Conservation (phyloP, 2,888 invertebrate genomes). For the Empis stercorea region DNA sequence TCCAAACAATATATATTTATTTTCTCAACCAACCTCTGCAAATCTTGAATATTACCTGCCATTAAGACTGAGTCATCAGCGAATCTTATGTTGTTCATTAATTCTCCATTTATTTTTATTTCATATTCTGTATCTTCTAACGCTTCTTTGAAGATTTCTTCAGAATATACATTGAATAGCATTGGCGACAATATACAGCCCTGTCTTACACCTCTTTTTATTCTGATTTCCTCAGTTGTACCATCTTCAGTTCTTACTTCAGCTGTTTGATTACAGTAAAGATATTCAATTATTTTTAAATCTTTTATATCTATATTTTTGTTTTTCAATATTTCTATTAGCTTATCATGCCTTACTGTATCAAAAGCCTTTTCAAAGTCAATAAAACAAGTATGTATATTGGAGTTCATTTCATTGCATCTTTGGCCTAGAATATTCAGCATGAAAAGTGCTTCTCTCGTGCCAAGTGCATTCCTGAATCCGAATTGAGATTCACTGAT, state of each 20-base stretch:
- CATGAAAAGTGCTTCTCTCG: too few species aligned
- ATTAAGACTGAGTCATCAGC: background rate
- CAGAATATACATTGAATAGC: slow-evolving; percentile 3
- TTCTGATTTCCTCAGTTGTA: background rate
- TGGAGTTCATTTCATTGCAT: too few species aligned
- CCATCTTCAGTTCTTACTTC: background rate
- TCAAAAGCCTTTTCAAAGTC: background rate
- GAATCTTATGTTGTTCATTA: background rate
- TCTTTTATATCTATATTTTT: background rate
- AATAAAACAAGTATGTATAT: too few species aligned
- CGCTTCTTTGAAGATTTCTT: background rate
- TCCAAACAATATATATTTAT: background rate
- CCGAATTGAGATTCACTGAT: too few species aligned
- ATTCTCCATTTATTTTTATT: background rate
- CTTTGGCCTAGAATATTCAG: too few species aligned
- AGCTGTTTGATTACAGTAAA: background rate
- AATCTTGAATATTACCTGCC: background rate
- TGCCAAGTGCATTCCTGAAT: too few species aligned
- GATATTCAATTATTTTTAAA: background rate
- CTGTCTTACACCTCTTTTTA: background rate
- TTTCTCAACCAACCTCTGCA: background rate
- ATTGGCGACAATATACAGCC: slow-evolving; percentile 1
- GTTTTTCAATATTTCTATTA: background rate
- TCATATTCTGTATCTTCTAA: background rate
- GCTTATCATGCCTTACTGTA: background rate